Evolutionary conservation across 2,113 vertebrate genomes (phyloP), one percentile per base, ranked within the genome.

Genomic region (Sclerurus mexicanus): DNA sequence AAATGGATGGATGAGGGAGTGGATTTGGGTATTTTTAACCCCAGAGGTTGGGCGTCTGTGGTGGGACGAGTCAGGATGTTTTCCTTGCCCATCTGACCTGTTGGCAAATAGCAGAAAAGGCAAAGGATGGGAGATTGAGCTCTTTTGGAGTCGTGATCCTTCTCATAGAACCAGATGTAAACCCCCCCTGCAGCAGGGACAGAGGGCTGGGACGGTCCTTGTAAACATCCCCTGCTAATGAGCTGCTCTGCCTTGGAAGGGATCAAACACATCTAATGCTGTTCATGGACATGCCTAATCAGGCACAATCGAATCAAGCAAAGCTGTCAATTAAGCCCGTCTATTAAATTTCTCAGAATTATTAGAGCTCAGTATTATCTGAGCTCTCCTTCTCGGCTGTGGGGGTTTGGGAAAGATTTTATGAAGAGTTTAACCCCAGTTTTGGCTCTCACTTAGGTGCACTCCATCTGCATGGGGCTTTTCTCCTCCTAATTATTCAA

Each of bases 181-280:
- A 71, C 50, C 42, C 37, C 44, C 89, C 74, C 55, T 87, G 72
- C 46, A 66, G 84, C 52, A 49, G 17, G 23, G 55, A 46, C 44
- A 77, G 69, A 66, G 44, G 50, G 40, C 42, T 64, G 37, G n/a
- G 55, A 22, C 64, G 22, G 25, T 46, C 42, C 85, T 53, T 59
- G 89, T 66, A 86, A 94, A 84, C 92, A 89, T 67, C 87, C 60
- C 63, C 40, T 30, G 77, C 90, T 93, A 94, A 94, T 82, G 93
- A 95, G 90, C 92, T 78, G 77, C 73, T 52, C 39, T 52, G 39
- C 87, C 72, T 72, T 67, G 68, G 40, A 53, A 64, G 74, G 87
- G 89, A 94, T 93, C 81, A 94, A 93, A 91, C 42, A 20, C 39
- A 2, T 49, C 40, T 85, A n/a, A 59, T 72, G 60, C 74, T 93